These are phyloP conservation scores for Spodoptera frugiperda DNA, from an alignment of 1,140 invertebrate genomes.

Conservation along the genomic window DNA sequence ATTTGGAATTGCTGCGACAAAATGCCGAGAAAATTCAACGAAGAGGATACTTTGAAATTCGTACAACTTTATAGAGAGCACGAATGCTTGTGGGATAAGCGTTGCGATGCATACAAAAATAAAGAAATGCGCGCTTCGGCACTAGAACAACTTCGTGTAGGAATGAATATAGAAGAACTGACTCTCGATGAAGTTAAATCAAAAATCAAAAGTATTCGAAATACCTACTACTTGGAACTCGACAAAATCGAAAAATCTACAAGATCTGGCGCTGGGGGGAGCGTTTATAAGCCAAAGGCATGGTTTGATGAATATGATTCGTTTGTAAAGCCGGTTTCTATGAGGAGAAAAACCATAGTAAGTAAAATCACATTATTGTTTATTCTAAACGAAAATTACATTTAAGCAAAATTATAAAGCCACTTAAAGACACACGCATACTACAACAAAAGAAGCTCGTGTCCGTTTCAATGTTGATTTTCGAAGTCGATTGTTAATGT, in stretches of 20 bases:
- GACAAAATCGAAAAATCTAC: constrained; percentile 39
- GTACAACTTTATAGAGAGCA: constrained; percentile 4
- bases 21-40: background rate
- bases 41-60: background rate
- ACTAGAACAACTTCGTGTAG: constrained; percentile 34
- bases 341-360: constrained; percentile 51
- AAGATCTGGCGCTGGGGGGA: constrained; percentile 49
- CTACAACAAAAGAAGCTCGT: constrained; percentile 7
- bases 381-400: constrained; percentile 21
- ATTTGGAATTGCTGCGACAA: background rate
- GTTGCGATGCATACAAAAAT: constrained; percentile 42
- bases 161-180: constrained; percentile 37
- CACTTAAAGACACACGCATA: constrained; percentile 4
- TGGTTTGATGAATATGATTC: constrained; percentile 48
- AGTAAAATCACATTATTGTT: constrained; percentile 40
- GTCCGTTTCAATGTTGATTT: constrained; percentile 4
- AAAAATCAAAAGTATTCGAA: constrained; percentile 43
- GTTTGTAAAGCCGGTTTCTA: constrained; percentile 26
- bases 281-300: constrained; percentile 47
- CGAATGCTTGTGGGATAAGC: constrained; percentile 38
- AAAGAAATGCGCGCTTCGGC: constrained; percentile 43
- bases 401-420: constrained; percentile 8
- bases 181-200: constrained; percentile 34
- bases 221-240: constrained; percentile 26
- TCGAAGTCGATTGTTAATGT: constrained; percentile 20